Conservation (phyloP, 2,113 vertebrate species). For the zebrafish (Danio rerio) region DNA sequence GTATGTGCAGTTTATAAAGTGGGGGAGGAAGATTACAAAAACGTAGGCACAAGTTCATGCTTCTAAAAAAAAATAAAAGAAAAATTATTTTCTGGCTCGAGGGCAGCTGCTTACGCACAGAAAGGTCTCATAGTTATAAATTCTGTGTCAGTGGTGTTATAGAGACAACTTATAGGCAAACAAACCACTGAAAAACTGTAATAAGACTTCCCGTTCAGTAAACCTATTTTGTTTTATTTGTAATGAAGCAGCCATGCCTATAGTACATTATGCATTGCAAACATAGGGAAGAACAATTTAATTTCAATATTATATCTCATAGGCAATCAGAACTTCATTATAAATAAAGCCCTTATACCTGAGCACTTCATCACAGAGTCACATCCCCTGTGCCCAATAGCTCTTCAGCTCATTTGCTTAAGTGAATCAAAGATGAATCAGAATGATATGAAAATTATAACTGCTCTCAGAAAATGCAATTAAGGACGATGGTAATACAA, state of each 20-base stretch:
- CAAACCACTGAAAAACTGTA: background rate
- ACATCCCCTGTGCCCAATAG: conserved; percentile 11
- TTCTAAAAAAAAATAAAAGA: background rate
- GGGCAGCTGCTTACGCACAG: background rate
- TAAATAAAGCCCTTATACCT: conserved; percentile 9
- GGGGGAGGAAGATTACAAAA: background rate
- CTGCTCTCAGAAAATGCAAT: conserved; percentile 3
- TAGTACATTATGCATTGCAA: too few species aligned
- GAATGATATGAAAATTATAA: conserved; percentile 15
- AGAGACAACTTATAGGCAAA: background rate
- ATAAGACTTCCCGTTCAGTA: background rate
- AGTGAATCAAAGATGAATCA: conserved; percentile 27
- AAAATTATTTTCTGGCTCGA: background rate
- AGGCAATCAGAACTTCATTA: conserved; percentile 10
- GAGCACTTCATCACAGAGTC: conserved; percentile 10
- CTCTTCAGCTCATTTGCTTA: conserved; percentile 31
- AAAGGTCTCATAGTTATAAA: background rate
- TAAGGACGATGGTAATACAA: conserved; percentile 39
- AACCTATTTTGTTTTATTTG: background rate
- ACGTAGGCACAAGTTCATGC: background rate
- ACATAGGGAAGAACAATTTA: background rate
- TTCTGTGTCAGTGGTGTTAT: background rate
- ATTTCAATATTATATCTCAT: conserved; percentile 3
- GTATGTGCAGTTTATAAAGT: background rate
- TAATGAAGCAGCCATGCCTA: background rate